phyloP scores from a whole-genome alignment of 1,140 invertebrate genomes.

The Formica selysi region DNA sequence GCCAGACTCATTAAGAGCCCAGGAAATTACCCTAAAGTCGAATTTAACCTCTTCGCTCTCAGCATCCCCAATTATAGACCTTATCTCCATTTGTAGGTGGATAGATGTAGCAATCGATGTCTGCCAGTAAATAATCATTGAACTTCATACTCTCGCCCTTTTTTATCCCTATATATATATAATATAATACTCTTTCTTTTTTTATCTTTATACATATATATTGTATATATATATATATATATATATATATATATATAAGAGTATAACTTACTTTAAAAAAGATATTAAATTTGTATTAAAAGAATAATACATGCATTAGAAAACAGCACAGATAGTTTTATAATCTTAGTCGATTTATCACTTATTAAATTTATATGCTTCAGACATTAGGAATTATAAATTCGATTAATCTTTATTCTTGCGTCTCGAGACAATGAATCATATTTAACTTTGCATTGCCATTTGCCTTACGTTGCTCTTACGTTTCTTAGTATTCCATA shows the following conservation, averaged over 20 bases:
- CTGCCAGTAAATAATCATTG: slow-evolving; percentile 4
- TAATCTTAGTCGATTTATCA: neutral
- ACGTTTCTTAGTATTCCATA: neutral
- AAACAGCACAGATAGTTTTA: neutral
- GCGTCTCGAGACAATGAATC: neutral
- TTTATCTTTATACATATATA: neutral
- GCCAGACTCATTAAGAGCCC: slow-evolving; percentile 31
- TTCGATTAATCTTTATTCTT: slow-evolving; percentile 16
- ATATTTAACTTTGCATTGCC: slow-evolving; percentile 1
- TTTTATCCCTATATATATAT: neutral
- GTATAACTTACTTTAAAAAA: neutral
- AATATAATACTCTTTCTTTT: neutral
- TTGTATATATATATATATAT: no score
- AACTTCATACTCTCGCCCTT: neutral
- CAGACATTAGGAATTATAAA: slow-evolving; percentile 5
- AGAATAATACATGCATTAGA: neutral
- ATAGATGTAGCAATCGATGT: slow-evolving; percentile 4
- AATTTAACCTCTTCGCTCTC: slow-evolving; percentile 40
- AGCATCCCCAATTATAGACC: slow-evolving; percentile 1
- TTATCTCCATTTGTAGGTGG: slow-evolving; percentile 11
- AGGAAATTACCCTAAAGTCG: slow-evolving; percentile 51
- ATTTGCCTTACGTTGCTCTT: neutral
- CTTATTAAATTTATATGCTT: neutral
- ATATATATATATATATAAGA: neutral
- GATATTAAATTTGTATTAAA: neutral